Evolutionary conservation across 2,888 invertebrate species (phyloP), one percentile per base, ranked within the genome.

Genomic region (Caenorhabditis parvicauda): DNA sequence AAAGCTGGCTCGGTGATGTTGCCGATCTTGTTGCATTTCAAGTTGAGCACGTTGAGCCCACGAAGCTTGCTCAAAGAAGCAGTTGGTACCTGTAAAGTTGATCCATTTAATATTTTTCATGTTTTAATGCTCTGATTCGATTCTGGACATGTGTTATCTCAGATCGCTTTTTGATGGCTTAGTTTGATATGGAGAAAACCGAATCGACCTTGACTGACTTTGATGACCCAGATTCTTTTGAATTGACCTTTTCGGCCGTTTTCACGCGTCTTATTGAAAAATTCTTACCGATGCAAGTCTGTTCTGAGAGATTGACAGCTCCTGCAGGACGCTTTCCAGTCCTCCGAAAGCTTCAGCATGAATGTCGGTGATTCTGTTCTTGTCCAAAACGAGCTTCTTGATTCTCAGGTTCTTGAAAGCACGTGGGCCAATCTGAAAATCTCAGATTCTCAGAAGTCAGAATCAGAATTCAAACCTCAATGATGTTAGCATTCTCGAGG

Each of bases 281-380:
- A 22, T 14, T 0, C 45, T 27, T 45, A 92, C 87, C 78, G 89
- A 88, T 14, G 86, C 86, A 41, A 94, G 82, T 73, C 88, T 73
- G 63, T 83, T 83, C 50, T 77, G 66, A 88, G 82, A 82, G 51
- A 93, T 85, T 82, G 91, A 92, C 38, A 93, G 85, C 81, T 90
- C 92, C 81, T 88, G 89, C 44, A 93, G 70, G 3, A 88, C 86
- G 22, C 85, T 84, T 72, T 92, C 92, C 81, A 92, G 89, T 0
- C 91, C 92, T 5, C 63, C 62, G 68, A 83, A 83, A 2, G 83
- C 83, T 42, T 81, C 64, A 22, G 64, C 59, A 22, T 81, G 77
- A 37, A 82, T 72, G 7, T 51, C 56, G 19, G 64, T 64, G 41
- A 82, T 77, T 2, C 77, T 62, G 43, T 82, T 82, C 54, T 81